Conservation (phyloP, 1,140 invertebrate genomes). For the Zaprionus lachaisei region DNA sequence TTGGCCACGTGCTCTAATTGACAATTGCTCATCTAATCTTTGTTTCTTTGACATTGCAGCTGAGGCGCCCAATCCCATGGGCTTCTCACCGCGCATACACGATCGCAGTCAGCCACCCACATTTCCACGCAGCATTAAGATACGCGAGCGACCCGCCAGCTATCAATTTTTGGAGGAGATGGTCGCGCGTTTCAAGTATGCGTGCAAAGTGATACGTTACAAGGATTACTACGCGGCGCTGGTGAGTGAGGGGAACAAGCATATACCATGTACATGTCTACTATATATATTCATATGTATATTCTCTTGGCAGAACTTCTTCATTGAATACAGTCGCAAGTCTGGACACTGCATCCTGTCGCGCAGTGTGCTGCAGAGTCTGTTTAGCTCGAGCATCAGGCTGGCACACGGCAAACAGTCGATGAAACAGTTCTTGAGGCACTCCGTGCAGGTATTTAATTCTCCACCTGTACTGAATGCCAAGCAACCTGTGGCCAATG, state of each 20-base stretch:
- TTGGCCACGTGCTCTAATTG: accelerated
- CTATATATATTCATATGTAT: neutral
- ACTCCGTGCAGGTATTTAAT: constrained; percentile 94
- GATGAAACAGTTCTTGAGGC: constrained; percentile 92
- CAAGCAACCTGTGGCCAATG: constrained; percentile 88
- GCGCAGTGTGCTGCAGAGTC: constrained; percentile 94
- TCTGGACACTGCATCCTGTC: constrained; percentile 96
- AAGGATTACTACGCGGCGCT: constrained; percentile 92
- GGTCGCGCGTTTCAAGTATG: constrained; percentile 91
- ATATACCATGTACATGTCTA: neutral
- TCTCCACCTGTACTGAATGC: constrained; percentile 92
- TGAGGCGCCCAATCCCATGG: constrained; percentile 89
- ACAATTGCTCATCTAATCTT: neutral
- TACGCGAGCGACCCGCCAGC: constrained; percentile 93
- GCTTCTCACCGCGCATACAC: constrained; percentile 98
- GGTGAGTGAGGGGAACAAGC: constrained; percentile 85
- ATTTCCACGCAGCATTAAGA: constrained; percentile 98
- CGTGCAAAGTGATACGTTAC: constrained; percentile 92
- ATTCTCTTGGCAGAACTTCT: constrained; percentile 91
- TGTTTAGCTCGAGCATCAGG: constrained; percentile 88
- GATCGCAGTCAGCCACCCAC: constrained; percentile 97
- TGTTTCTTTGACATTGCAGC: constrained; percentile 81
- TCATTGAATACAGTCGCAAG: constrained; percentile 95
- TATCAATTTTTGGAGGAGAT: constrained; percentile 94
- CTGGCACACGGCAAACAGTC: constrained; percentile 85